Evolutionary conservation across 2,797 vertebrate species (phyloP), one percentile per base, ranked within the genome.

Genomic region (Lerista edwardsae): DNA sequence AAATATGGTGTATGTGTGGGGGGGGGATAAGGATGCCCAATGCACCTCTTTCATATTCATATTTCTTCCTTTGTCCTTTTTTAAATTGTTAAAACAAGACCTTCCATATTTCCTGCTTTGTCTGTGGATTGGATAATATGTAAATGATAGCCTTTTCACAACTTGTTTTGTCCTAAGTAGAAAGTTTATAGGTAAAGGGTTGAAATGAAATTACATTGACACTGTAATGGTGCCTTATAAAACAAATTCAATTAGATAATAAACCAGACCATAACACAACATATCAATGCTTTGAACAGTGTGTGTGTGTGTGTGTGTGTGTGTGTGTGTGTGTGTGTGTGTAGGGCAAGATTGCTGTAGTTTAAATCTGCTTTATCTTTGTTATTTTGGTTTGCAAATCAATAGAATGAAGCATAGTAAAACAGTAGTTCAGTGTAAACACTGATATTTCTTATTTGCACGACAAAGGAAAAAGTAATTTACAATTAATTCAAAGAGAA

Each of bases 191-290:
- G 8, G 34, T n/a, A 0, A 61, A 36, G 88, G n/a, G 83, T 82
- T 36, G 44, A 51, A 29, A 14, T 77, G 74, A 86, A 80, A 87
- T 86, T 91, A 86, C 57, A 59, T 87, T 88, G 82, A 25, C 84
- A 21, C 55, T 91, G n/a, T 78, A 57, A 77, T 82, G 65, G 79
- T 89, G 64, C 23, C 2, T 0, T 74, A 27, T 85, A 75, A 89
- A 91, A 80, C 67, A 34, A 69, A 65, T 39, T 36, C 79, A 79
- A 73, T 77, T 69, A 21, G 39, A 39, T 34, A 69, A 36, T 34
- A 69, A 39, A 69, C 7, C 34, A 69, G 34, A 69, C 19, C 36
- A 31, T 21, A 69, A 44, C 4, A 69, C 1, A 36, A 7, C 14
- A 19, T 39, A 67, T 34, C 64, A 67, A 6, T n/a, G 3, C 31